phyloP scores from a whole-genome alignment of 2,113 vertebrate genomes.

The Neogale vison region DNA sequence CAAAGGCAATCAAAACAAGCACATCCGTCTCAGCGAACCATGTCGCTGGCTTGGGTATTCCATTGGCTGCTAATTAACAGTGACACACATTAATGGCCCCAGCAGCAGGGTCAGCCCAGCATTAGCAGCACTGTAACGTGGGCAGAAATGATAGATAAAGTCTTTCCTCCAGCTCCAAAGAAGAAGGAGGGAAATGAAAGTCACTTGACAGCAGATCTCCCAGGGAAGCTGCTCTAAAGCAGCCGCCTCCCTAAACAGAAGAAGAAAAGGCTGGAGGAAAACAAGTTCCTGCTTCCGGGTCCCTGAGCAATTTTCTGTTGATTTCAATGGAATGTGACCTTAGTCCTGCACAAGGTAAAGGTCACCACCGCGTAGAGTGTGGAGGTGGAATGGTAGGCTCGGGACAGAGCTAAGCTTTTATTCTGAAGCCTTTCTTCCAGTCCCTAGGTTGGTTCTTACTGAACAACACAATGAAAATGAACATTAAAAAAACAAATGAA shows the following conservation, averaged over 20 bases:
- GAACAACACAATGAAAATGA: background rate
- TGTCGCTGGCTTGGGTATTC: constrained; percentile 74
- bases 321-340: constrained; percentile 22
- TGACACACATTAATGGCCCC: constrained; percentile 72
- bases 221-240: background rate
- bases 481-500: background rate
- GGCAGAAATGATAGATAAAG: constrained; percentile 72
- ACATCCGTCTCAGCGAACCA: constrained; percentile 79
- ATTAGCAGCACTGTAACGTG: background rate
- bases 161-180: constrained; percentile 16
- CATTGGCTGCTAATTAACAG: constrained; percentile 75
- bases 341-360: background rate
- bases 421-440: background rate
- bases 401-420: background rate
- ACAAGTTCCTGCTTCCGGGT: background rate
- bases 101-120: constrained; percentile 60
- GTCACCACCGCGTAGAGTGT: background rate
- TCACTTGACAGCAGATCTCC: background rate
- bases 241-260: background rate
- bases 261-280: background rate
- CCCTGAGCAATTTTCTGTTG: constrained; percentile 12
- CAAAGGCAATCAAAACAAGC: constrained; percentile 79
- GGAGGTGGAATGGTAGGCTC: background rate
- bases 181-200: constrained; percentile 15
- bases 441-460: background rate